Conservation (phyloP, 2,113 vertebrate genomes). For the Spheniscus mendiculus region DNA sequence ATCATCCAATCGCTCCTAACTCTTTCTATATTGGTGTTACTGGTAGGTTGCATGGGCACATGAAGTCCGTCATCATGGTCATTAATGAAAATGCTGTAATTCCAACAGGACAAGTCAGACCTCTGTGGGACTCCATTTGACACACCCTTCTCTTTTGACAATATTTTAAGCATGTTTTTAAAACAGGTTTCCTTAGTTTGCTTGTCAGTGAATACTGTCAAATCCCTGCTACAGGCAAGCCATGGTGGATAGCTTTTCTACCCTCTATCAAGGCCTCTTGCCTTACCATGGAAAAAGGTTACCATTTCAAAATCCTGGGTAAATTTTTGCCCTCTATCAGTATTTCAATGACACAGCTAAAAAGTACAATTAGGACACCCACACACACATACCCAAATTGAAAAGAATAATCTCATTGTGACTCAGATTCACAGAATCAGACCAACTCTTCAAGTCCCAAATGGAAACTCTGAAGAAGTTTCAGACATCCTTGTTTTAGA, state of each 20-base stretch:
- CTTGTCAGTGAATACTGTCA: background rate
- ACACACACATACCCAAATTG: background rate
- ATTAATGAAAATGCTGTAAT: background rate
- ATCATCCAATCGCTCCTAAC: rapidly evolving
- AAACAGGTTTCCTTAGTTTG: background rate
- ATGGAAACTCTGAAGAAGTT: background rate
- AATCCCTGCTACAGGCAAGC: background rate
- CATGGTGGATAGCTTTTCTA: rapidly evolving
- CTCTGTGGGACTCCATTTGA: background rate
- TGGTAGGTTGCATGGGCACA: background rate
- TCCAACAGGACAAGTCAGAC: background rate
- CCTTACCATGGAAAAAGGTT: background rate
- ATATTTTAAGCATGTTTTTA: background rate
- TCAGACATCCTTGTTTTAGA: background rate
- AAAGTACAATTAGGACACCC: background rate
- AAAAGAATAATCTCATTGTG: background rate
- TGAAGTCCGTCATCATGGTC: background rate
- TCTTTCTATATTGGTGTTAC: background rate
- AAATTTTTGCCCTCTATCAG: background rate
- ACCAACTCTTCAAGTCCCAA: background rate
- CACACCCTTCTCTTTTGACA: background rate
- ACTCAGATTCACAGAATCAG: background rate
- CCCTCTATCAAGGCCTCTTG: background rate
- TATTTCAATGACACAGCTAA: background rate
- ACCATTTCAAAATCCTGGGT: background rate